Percentiles rank a stretch among this genome's conserved stretches.
phyloP scores from a whole-genome alignment of 2,113 vertebrate genomes.

The Rissa tridactyla region DNA sequence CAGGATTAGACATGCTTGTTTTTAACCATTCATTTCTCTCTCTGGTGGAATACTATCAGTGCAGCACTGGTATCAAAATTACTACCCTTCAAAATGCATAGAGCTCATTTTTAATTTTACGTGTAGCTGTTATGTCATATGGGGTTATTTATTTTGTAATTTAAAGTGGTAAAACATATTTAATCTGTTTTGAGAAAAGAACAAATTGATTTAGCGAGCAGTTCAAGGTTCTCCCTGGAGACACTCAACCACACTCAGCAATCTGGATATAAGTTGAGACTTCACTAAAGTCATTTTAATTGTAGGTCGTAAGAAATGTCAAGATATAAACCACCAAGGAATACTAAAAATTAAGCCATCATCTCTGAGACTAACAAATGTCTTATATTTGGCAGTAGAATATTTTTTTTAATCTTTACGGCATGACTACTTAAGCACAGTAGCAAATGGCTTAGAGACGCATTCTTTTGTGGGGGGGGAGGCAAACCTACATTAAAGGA shows the following conservation, averaged over 20 bases:
- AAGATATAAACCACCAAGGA: slow-evolving; percentile 43
- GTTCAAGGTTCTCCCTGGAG: slow-evolving; percentile 42
- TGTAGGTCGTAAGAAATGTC: slow-evolving; percentile 45
- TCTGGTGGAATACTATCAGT: slow-evolving; percentile 33
- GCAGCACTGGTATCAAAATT: slow-evolving; percentile 40
- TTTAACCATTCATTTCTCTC: slow-evolving; percentile 60
- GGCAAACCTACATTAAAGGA: not conserved
- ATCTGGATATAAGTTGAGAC: slow-evolving; percentile 36
- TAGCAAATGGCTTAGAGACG: not conserved
- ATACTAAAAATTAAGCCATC: slow-evolving; percentile 55
- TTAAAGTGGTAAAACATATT: slow-evolving; percentile 37
- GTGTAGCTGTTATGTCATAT: not conserved
- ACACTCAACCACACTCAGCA: slow-evolving; percentile 10
- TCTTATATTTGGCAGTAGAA: not conserved
- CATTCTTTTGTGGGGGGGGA: not conserved
- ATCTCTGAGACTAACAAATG: slow-evolving; percentile 11
- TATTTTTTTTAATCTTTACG: not conserved
- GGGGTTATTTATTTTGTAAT: slow-evolving; percentile 54
- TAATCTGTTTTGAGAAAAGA: slow-evolving; percentile 56
- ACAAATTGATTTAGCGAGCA: slow-evolving; percentile 47
- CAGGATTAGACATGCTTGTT: slow-evolving; percentile 69
- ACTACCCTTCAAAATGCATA: not conserved
- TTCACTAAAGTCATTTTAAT: slow-evolving; percentile 32
- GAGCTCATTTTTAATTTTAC: slow-evolving; percentile 11
- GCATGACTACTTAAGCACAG: not conserved